Conservation (phyloP, 2,888 invertebrate species). For the Drosophila paramelanica region DNA sequence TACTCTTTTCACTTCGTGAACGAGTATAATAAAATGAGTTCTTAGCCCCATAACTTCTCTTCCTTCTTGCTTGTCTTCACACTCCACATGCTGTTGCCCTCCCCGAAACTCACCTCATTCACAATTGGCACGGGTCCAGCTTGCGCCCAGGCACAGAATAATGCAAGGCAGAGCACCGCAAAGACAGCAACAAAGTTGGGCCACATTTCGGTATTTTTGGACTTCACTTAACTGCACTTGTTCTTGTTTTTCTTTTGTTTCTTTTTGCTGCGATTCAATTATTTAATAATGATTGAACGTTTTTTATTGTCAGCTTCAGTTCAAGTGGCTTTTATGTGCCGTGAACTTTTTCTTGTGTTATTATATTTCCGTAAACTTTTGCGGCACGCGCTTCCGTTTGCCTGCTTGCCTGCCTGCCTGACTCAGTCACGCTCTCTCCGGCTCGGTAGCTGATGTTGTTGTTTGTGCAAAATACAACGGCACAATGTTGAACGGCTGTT, state of each 20-base stretch:
- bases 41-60: constrained; percentile 19
- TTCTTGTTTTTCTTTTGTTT: constrained; percentile 23
- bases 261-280: constrained; percentile 35
- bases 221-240: constrained; percentile 36
- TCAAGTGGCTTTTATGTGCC: constrained; percentile 29
- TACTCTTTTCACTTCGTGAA: too few species aligned
- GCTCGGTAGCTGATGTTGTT: constrained; percentile 40
- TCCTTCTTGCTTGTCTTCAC: constrained; percentile 2
- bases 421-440: constrained; percentile 43
- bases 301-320: constrained; percentile 42
- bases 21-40: constrained; percentile 6
- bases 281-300: constrained; percentile 35
- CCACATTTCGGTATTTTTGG: constrained; percentile 64
- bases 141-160: constrained; percentile 65
- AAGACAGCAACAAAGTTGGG: constrained; percentile 68
- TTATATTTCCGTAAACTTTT: constrained; percentile 78
- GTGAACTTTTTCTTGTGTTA: constrained; percentile 44
- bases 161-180: constrained; percentile 62
- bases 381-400: constrained; percentile 73
- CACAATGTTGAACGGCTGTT: constrained; percentile 61
- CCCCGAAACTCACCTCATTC: constrained; percentile 80
- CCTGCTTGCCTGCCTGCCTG: constrained; percentile 23
- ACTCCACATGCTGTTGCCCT: constrained; percentile 4
- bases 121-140: constrained; percentile 83
- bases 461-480: constrained; percentile 61